These are phyloP conservation scores for Zophobas atratus DNA, from an alignment of 1,140 invertebrate species.

Conservation along the genomic window DNA sequence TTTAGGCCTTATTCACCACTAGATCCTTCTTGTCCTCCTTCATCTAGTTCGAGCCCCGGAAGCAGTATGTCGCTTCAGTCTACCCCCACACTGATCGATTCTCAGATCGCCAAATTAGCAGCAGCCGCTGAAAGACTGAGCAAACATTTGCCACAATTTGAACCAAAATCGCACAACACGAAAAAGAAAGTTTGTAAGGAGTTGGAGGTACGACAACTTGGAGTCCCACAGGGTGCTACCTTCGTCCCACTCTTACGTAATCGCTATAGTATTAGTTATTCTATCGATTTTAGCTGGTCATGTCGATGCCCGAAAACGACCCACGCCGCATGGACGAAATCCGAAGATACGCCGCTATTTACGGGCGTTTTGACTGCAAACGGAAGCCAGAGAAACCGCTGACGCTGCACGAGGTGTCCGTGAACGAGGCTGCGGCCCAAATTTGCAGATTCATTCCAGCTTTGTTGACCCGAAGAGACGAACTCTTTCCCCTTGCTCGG, in stretches of 20 bases:
- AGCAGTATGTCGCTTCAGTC: conserved; percentile 76
- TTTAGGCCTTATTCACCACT: conserved; percentile 71
- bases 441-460: conserved; percentile 92
- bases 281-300: conserved; percentile 76
- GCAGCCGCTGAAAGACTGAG: conserved; percentile 87
- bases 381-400: conserved; percentile 95
- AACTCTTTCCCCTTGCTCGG: conserved; percentile 94
- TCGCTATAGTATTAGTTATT: neutral
- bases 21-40: conserved; percentile 70
- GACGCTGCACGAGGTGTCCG: conserved; percentile 96
- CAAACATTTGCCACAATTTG: conserved; percentile 85
- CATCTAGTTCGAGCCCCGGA: conserved; percentile 72
- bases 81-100: conserved; percentile 85
- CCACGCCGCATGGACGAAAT: conserved; percentile 93
- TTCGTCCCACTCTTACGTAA: neutral
- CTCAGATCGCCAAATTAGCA: conserved; percentile 88
- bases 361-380: conserved; percentile 97
- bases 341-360: conserved; percentile 96
- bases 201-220: conserved; percentile 78
- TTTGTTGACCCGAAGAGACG: conserved; percentile 91
- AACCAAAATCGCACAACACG: conserved; percentile 90
- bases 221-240: neutral
- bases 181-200: conserved; percentile 96
- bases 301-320: conserved; percentile 91
- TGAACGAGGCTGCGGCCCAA: conserved; percentile 98